Percentiles rank a stretch among this genome's conserved stretches.
These are phyloP conservation scores for Diaprepes abbreviatus DNA, from an alignment of 2,888 invertebrate species.

Conservation along the genomic window DNA sequence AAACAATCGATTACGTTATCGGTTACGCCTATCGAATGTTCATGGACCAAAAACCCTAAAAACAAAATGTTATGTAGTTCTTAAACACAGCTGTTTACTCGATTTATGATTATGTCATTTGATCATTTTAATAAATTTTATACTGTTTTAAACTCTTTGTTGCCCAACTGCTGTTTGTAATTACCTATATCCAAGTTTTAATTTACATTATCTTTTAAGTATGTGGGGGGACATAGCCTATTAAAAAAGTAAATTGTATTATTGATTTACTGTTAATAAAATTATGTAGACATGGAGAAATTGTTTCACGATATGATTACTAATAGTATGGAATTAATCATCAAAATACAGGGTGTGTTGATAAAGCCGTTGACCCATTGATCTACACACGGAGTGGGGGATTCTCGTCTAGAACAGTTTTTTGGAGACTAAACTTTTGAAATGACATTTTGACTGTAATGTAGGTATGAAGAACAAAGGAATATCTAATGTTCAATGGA, in stretches of 20 bases:
- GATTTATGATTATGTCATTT: slow-evolving; percentile 22
- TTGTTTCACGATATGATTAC: neutral
- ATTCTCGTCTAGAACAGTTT: too few species aligned
- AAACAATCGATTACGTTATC: slow-evolving; percentile 19
- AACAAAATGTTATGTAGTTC: neutral
- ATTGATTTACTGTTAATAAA: too few species aligned
- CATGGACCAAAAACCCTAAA: slow-evolving; percentile 7
- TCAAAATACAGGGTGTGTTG: too few species aligned
- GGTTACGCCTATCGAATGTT: neutral
- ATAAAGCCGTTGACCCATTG: too few species aligned
- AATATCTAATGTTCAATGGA: too few species aligned
- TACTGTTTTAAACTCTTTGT: slow-evolving; percentile 4
- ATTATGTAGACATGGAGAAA: too few species aligned
- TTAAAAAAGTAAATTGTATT: too few species aligned
- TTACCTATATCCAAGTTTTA: neutral
- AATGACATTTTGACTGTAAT: too few species aligned
- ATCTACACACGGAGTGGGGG: too few species aligned
- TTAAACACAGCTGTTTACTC: neutral
- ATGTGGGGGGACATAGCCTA: neutral
- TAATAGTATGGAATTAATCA: neutral
- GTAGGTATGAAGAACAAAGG: too few species aligned
- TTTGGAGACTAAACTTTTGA: too few species aligned
- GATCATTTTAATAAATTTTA: neutral
- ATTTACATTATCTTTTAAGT: neutral
- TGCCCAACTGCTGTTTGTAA: slow-evolving; percentile 2